These are phyloP conservation scores for Cacoxenus indagator DNA, from an alignment of 2,888 invertebrate species.

Conservation along the genomic window DNA sequence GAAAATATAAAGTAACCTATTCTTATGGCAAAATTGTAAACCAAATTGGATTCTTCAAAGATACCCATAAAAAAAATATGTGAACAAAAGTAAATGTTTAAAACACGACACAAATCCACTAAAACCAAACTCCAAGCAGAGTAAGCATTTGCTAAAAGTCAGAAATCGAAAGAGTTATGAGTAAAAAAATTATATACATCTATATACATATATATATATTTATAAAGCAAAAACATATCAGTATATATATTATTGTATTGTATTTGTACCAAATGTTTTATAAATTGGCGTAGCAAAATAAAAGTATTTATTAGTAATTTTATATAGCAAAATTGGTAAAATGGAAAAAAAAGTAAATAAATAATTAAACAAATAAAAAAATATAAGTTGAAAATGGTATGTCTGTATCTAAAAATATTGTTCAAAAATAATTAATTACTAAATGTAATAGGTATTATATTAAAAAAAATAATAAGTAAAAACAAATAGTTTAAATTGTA, in stretches of 20 bases:
- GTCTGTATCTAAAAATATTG: conserved; percentile 59
- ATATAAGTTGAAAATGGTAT: conserved; percentile 50
- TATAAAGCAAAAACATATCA: conserved; percentile 61
- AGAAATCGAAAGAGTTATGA: background rate
- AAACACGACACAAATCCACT: conserved; percentile 5
- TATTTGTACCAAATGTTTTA: conserved; percentile 64
- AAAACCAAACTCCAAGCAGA: background rate
- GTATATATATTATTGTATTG: conserved; percentile 55
- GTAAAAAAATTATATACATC: background rate
- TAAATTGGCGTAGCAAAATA: conserved; percentile 57
- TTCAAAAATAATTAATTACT: conserved; percentile 30
- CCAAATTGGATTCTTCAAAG: conserved; percentile 25
- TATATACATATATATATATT: conserved; percentile 38
- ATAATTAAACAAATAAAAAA: background rate
- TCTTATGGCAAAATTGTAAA: conserved; percentile 32
- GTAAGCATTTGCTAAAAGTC: conserved; percentile 20
- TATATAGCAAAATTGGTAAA: conserved; percentile 9
- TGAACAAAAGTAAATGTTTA: conserved; percentile 4
- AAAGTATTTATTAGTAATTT: conserved; percentile 19
- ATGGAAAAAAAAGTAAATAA: conserved; percentile 38
- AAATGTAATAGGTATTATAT: conserved; percentile 32
- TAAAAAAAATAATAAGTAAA: conserved; percentile 40
- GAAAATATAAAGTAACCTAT: conserved; percentile 26
- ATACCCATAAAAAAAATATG: background rate
- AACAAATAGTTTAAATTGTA: conserved; percentile 34